A percentile compares a stretch with the other conserved stretches of the same genome.
phyloP scores from a whole-genome alignment of 2,113 vertebrate species.

The Anthoscopus minutus region DNA sequence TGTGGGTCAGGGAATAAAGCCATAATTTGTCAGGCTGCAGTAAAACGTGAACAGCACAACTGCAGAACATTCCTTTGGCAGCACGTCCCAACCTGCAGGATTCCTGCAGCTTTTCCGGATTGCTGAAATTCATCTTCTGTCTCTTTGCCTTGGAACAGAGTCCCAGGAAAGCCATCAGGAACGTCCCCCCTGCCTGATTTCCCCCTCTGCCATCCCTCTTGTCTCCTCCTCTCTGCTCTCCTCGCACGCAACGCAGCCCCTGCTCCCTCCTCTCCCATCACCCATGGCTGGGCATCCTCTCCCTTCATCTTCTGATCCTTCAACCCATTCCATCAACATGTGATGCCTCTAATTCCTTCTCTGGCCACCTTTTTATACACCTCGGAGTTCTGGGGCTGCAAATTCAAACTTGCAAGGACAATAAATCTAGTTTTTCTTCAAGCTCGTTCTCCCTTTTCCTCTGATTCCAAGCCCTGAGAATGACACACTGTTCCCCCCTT shows the following conservation, averaged over 20 bases:
- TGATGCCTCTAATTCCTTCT: neutral
- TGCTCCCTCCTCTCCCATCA: neutral
- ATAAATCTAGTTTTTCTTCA: neutral
- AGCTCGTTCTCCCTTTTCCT: neutral
- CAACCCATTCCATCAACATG: neutral
- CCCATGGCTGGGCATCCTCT: neutral
- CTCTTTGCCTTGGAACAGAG: neutral
- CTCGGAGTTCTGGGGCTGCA: neutral
- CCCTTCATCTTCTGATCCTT: neutral
- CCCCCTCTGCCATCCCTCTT: neutral
- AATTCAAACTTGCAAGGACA: neutral
- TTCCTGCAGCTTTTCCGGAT: slow-evolving; percentile 25
- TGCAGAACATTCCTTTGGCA: slow-evolving; percentile 46
- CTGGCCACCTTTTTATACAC: neutral
- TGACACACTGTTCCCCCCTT: neutral
- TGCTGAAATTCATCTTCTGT: slow-evolving; percentile 32
- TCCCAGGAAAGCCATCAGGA: neutral
- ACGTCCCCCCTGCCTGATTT: neutral
- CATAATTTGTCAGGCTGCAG: neutral
- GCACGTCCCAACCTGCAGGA: slow-evolving; percentile 52
- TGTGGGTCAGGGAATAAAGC: neutral
- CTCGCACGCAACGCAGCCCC: neutral
- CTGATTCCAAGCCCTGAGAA: neutral
- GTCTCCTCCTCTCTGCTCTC: neutral
- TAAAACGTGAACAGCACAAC: neutral